Evolutionary conservation across 30 jellyfish, hydroid and myxozoan species (phyloP), one percentile per base, ranked within the genome.

Genomic region (Mastigias papua): DNA sequence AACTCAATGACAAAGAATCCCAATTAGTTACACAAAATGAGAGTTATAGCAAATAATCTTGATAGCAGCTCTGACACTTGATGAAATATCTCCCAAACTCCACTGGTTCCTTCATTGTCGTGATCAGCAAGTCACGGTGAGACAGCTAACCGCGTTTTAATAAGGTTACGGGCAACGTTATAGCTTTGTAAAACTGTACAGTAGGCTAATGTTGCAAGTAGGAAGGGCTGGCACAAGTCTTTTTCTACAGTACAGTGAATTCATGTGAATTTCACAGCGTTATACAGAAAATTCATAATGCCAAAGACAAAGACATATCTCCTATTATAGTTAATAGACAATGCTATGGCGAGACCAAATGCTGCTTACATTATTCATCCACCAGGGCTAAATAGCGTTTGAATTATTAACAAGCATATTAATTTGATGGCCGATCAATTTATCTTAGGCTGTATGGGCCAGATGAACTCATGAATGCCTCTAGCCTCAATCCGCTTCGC

Each of bases 351-450:
- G 69, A 84, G 88, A 84, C 93, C 70, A 73, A 31, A n/a, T 62
- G 88, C 93, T 62, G 70, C 76, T 72, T 57, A 27, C 87, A 84
- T 71, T 54, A 60, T 60, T 84, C 87, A 71, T 73, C 82, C 81
- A 71, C 28, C 26, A 4, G 42, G 76, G 68, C 76, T 84, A 84
- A 71, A 60, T 62, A 57, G 61, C 81, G 88, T 73, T 84, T 84
- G 93, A 84, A 84, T 84, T 71, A 84, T 84, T 84, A 32, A 84
- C 87, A 84, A 84, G 81, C 76, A 64, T 58, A 71, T 84, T 71
- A 84, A 84, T 84, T 84, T 84, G 93, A 84, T 84, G 87, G 88
- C 50, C 93, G 74, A 84, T 84, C 93, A 84, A 32, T 82, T 69
- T 61, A 73, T 84, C 81, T 73, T 42, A 54, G 42, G 82, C 88